Percentiles rank a stretch among this genome's conserved stretches.
Evolutionary conservation across 2,113 vertebrate genomes (phyloP).

Genomic region (Solea senegalensis): DNA sequence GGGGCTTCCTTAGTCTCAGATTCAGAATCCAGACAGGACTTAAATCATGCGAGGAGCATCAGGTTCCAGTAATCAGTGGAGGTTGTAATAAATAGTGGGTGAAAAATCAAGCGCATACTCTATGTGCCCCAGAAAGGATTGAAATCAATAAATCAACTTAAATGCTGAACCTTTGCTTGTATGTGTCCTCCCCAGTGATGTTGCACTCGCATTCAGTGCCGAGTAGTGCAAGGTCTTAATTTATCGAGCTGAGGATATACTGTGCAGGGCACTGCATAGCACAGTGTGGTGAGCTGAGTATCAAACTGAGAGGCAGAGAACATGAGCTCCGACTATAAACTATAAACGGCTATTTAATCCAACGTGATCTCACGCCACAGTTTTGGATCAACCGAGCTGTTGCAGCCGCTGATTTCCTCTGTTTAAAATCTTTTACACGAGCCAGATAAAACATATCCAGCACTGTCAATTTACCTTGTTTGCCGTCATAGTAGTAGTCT

Average conservation of each 20-base stretch:
- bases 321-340: neutral
- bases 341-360: too few relatives aligned
- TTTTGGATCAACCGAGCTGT: constrained; percentile 16
- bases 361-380: too few relatives aligned
- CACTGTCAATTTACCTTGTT: constrained; percentile 18
- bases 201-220: constrained; percentile 33
- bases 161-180: constrained; percentile 40
- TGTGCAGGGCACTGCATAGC: constrained; percentile 1
- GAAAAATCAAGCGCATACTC: neutral
- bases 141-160: constrained; percentile 44
- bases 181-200: constrained; percentile 26
- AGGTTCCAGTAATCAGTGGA: neutral
- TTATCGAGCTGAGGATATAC: constrained; percentile 32
- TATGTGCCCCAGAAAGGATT: neutral
- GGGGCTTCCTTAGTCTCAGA: neutral
- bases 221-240: constrained; percentile 30
- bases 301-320: constrained; percentile 13
- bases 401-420: constrained; percentile 17
- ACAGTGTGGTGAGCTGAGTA: neutral
- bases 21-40: neutral
- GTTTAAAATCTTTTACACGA: constrained; percentile 6
- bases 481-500: too few relatives aligned
- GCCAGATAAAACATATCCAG: constrained; percentile 27
- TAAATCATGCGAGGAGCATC: constrained; percentile 1
- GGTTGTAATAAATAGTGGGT: neutral